phyloP scores from a whole-genome alignment of 2,888 invertebrate genomes.

The Melanostoma scalare region DNA sequence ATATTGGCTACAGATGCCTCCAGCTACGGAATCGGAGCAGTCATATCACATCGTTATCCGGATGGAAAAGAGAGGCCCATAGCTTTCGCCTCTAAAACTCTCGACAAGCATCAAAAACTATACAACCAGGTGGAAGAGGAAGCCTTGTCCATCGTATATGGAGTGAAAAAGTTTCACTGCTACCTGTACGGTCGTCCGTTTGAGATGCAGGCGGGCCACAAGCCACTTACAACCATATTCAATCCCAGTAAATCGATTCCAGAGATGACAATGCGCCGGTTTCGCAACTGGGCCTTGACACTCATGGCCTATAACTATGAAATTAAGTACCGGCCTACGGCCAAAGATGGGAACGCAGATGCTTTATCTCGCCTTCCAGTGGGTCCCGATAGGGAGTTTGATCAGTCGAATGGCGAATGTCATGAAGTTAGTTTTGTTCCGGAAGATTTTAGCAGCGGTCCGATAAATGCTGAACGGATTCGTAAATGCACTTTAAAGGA shows the following conservation, averaged over 20 bases:
- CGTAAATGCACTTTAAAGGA: neutral
- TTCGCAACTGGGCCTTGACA: neutral
- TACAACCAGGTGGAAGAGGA: no score
- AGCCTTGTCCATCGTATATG: slow-evolving; percentile 34
- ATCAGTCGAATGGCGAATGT: neutral
- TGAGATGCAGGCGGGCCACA: slow-evolving; percentile 52
- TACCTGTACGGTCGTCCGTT: slow-evolving; percentile 55
- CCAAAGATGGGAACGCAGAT: slow-evolving; percentile 22
- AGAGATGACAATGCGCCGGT: slow-evolving; percentile 41
- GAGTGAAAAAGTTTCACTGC: slow-evolving; percentile 49
- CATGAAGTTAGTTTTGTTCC: no score
- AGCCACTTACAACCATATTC: slow-evolving; percentile 22
- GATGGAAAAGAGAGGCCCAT: no score
- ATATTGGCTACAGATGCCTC: slow-evolving; percentile 61
- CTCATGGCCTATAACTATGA: neutral
- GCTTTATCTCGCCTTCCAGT: slow-evolving; percentile 37
- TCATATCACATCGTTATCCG: slow-evolving; percentile 29
- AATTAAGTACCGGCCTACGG: slow-evolving; percentile 2
- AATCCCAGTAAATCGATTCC: no score
- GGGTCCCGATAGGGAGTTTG: slow-evolving; percentile 31
- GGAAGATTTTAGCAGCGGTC: neutral
- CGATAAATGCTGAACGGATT: slow-evolving; percentile 4
- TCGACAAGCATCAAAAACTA: no score
- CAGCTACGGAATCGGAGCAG: slow-evolving; percentile 46
- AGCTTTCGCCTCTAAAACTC: no score